phyloP scores from a whole-genome alignment of 2,113 vertebrate genomes.

The Larimichthys crocea region DNA sequence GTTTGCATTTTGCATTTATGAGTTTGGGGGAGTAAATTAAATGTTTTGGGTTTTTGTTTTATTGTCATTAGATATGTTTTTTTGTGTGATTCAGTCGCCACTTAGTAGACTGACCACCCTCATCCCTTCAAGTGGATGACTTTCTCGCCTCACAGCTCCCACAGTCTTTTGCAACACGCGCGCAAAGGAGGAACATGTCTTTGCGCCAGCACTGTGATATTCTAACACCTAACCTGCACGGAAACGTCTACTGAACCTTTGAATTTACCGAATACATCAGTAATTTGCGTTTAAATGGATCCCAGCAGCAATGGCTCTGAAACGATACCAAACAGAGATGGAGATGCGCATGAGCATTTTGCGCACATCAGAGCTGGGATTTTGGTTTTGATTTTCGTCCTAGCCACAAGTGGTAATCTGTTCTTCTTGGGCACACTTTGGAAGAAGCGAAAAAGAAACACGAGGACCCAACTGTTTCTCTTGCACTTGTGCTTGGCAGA shows the following conservation, averaged over 20 bases:
- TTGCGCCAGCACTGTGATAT: no score
- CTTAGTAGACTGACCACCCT: neutral
- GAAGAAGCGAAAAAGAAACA: conserved; percentile 85
- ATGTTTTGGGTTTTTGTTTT: no score
- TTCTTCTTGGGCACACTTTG: conserved; percentile 84
- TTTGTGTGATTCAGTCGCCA: neutral
- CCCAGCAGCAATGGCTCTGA: conserved; percentile 19
- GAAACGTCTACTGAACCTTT: neutral
- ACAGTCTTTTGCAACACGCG: neutral
- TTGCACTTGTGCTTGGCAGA: conserved; percentile 88
- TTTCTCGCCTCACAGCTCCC: neutral
- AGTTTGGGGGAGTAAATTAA: no score
- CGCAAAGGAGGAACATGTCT: neutral
- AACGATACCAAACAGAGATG: conserved; percentile 22
- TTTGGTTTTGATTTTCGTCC: conserved; percentile 83
- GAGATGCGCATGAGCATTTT: conserved; percentile 70
- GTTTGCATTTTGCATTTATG: no score
- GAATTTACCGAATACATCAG: neutral
- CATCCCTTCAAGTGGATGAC: no score
- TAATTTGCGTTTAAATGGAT: conserved; percentile 20
- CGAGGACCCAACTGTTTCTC: conserved; percentile 87
- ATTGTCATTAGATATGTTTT: neutral
- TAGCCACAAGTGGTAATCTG: conserved; percentile 84
- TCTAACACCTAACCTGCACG: neutral
- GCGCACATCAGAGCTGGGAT: conserved; percentile 85